Percentiles rank a stretch among this genome's conserved stretches.
Evolutionary conservation across 92 coral and sea anemone genomes (phyloP).

Genomic region (Phenganax stokvisi): DNA sequence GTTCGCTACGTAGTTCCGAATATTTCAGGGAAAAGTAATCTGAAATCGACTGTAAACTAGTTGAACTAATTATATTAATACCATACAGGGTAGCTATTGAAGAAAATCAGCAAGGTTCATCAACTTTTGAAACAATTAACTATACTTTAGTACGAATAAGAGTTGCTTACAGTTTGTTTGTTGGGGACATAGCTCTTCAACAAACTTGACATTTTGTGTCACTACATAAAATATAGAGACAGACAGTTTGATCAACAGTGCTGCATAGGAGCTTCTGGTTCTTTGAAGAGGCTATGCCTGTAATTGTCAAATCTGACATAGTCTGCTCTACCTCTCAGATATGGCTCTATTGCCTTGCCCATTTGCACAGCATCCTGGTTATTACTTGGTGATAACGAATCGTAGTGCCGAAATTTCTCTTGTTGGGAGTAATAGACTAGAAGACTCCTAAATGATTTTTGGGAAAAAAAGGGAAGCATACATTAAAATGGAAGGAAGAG

Average conservation of each 20-base stretch:
- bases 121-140: neutral
- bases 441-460: constrained; percentile 61
- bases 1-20: too few species aligned
- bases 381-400: constrained; percentile 53
- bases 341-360: constrained; percentile 54
- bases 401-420: constrained; percentile 68
- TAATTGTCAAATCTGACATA: too few species aligned
- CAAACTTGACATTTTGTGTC: constrained; percentile 38
- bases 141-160: neutral
- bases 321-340: constrained; percentile 46
- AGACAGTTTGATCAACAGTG: neutral
- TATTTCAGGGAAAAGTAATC: too few species aligned
- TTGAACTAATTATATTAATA: too few species aligned
- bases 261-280: too few species aligned
- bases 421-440: constrained; percentile 52
- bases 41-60: too few species aligned
- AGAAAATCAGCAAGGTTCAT: neutral
- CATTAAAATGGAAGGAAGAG: neutral
- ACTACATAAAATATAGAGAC: constrained; percentile 36
- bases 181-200: constrained; percentile 64
- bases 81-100: neutral
- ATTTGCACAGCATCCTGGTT: constrained; percentile 54
- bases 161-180: constrained; percentile 62
- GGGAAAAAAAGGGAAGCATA: neutral
- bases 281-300: too few species aligned